These are phyloP conservation scores for Drosophila kanapiae DNA, from an alignment of 1,140 invertebrate genomes.

Conservation along the genomic window DNA sequence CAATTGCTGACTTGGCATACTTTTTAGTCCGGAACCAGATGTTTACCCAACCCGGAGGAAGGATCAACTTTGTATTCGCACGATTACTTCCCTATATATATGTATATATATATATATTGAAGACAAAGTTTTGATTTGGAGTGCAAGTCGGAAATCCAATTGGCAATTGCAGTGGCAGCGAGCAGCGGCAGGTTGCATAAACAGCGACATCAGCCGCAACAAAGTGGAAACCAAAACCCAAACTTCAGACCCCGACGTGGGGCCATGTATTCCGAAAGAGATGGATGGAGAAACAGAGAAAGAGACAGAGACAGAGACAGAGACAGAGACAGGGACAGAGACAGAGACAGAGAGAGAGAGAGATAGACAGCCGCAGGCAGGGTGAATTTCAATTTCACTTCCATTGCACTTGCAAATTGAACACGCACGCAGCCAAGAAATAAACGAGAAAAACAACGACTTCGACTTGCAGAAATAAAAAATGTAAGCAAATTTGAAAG, in stretches of 20 bases:
- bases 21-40: conserved; percentile 18
- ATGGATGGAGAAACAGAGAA: conserved; percentile 1
- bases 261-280: conserved; percentile 3
- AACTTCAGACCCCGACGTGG: conserved; percentile 8
- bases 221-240: conserved; percentile 33
- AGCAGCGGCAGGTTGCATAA: conserved; percentile 30
- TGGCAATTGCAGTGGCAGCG: conserved; percentile 36
- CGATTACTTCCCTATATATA: conserved; percentile 12
- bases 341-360: background rate
- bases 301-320: background rate
- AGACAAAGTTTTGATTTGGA: conserved; percentile 36
- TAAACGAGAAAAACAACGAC: conserved; percentile 23
- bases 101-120: background rate
- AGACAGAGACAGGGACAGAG: background rate
- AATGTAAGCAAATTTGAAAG: conserved; percentile 52
- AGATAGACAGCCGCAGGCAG: conserved; percentile 27
- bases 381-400: conserved; percentile 69
- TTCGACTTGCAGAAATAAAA: conserved; percentile 12
- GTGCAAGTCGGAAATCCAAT: conserved; percentile 50
- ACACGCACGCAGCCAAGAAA: conserved; percentile 51
- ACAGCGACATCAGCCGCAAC: conserved; percentile 42
- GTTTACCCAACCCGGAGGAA: conserved; percentile 12
- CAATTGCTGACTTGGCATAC: conserved; percentile 42
- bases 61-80: conserved; percentile 22
- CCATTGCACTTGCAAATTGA: conserved; percentile 55